Conservation (phyloP, 2,797 vertebrate genomes). For the Sphenodon punctatus region DNA sequence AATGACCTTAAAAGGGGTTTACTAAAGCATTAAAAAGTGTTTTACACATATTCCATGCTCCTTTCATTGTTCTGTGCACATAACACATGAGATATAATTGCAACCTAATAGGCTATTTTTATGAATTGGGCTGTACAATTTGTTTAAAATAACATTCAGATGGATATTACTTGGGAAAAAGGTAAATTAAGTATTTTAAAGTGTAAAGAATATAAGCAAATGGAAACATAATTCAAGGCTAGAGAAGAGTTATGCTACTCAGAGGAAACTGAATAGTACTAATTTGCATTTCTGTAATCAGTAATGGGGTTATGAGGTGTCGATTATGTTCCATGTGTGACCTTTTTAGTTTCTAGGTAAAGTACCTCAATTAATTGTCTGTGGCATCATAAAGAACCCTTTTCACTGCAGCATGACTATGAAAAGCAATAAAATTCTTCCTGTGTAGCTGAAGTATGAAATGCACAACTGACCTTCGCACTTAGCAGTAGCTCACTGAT, state of each 20-base stretch:
- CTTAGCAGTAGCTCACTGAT: constrained; percentile 57
- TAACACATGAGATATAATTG: constrained; percentile 44
- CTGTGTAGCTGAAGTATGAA: constrained; percentile 68
- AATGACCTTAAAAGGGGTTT: background rate
- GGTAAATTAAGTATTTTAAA: constrained; percentile 63
- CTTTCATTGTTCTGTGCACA: constrained; percentile 1
- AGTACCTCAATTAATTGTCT: constrained; percentile 78
- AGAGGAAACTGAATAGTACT: constrained; percentile 52
- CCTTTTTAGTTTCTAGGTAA: constrained; percentile 74
- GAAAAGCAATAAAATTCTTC: constrained; percentile 71
- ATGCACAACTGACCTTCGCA: constrained; percentile 72
- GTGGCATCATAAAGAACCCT: constrained; percentile 73
- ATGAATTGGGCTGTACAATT: background rate
- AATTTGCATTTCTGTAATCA: constrained; percentile 75
- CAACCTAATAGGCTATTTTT: constrained; percentile 25
- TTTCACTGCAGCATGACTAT: constrained; percentile 57
- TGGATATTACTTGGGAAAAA: constrained; percentile 21
- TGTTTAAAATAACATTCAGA: too few species aligned
- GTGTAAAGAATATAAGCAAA: constrained; percentile 63
- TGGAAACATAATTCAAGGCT: constrained; percentile 53
- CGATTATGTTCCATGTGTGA: constrained; percentile 71
- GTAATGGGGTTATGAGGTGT: constrained; percentile 72
- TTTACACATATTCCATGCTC: background rate
- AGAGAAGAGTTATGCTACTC: constrained; percentile 53
- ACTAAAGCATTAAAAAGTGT: background rate